A percentile compares a stretch with the other conserved stretches of the same genome.
These are phyloP conservation scores for Caranx melampygus DNA, from an alignment of 2,113 vertebrate species.

Conservation along the genomic window DNA sequence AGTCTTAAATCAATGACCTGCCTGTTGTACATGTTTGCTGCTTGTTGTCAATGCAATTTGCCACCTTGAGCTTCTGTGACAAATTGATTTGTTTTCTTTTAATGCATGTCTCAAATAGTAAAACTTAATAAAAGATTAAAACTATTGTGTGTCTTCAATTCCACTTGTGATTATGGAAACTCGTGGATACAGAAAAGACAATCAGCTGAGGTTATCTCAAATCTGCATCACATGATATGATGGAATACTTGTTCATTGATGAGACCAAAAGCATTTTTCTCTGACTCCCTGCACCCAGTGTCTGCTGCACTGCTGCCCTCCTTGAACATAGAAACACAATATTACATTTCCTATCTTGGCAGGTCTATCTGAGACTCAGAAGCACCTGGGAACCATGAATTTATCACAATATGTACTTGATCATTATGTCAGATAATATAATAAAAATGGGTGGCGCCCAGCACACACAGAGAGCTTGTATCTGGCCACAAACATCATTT, in stretches of 20 bases:
- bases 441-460: slow-evolving; percentile 36
- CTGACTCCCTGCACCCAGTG: background rate
- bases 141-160: background rate
- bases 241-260: background rate
- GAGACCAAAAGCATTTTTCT: background rate
- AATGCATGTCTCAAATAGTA: background rate
- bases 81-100: slow-evolving; percentile 16
- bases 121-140: background rate
- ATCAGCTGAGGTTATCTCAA: background rate
- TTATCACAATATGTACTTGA: background rate
- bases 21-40: slow-evolving; percentile 64
- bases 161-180: background rate
- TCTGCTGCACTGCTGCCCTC: background rate
- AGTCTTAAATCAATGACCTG: slow-evolving; percentile 82
- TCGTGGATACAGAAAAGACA: background rate
- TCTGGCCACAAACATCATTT: slow-evolving; percentile 57
- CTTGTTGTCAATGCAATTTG: slow-evolving; percentile 56
- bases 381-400: background rate
- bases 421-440: slow-evolving; percentile 43
- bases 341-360: background rate
- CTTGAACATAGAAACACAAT: background rate
- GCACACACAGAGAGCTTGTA: slow-evolving; percentile 33
- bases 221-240: background rate
- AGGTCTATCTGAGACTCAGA: background rate
- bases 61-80: slow-evolving; percentile 62